Conservation (phyloP, 2,888 invertebrate genomes). For the Exocentrus adspersus region DNA sequence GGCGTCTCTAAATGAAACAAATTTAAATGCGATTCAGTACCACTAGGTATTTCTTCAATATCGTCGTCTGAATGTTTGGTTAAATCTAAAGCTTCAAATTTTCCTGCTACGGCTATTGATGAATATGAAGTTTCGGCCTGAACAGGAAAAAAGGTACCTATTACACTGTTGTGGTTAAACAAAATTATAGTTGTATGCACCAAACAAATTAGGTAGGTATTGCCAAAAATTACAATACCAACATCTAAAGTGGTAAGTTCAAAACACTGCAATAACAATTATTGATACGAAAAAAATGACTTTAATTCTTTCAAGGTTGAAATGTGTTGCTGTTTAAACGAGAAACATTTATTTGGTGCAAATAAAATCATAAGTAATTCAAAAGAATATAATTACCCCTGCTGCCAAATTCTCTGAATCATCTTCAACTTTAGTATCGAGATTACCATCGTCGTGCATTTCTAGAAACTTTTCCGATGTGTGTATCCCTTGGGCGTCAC, state of each 20-base stretch:
- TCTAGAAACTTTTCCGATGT: conserved; percentile 26
- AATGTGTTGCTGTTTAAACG: too few species aligned
- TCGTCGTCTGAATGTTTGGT: conserved; percentile 34
- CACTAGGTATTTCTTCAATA: conserved; percentile 33
- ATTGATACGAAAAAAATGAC: too few species aligned
- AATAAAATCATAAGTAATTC: background rate
- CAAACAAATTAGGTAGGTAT: background rate
- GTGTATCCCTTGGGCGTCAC: background rate
- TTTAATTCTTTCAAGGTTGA: too few species aligned
- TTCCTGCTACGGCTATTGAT: conserved; percentile 39
- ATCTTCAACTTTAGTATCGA: conserved; percentile 1
- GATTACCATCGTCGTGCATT: background rate
- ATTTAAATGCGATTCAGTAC: conserved; percentile 40
- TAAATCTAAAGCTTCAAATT: conserved; percentile 41
- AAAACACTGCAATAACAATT: too few species aligned
- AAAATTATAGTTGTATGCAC: background rate
- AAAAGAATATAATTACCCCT: conserved; percentile 21
- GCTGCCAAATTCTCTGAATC: conserved; percentile 18
- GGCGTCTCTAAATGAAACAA: conserved; percentile 42
- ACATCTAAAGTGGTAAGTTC: too few species aligned
- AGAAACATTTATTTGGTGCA: background rate
- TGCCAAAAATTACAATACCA: too few species aligned
- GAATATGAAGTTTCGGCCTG: conserved; percentile 33
- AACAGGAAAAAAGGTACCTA: conserved; percentile 12
- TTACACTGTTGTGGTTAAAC: too few species aligned